Percentiles rank a stretch among this genome's conserved stretches.
Evolutionary conservation across 2,797 vertebrate genomes (phyloP).

Genomic region (Babyrousa celebensis): DNA sequence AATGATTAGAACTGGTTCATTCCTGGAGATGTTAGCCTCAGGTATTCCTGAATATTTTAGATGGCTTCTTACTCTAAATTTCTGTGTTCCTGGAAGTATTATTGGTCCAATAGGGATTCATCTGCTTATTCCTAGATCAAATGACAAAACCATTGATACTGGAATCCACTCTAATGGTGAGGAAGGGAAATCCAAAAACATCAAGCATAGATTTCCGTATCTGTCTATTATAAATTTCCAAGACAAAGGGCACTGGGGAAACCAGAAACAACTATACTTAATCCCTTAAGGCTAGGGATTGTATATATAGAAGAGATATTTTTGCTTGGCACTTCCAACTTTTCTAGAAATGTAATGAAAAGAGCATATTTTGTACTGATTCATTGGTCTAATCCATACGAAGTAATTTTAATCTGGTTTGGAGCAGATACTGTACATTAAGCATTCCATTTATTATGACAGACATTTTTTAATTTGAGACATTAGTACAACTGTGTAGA

Average conservation of each 20-base stretch:
- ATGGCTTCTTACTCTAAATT: background rate
- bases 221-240: background rate
- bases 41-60: background rate
- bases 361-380: background rate
- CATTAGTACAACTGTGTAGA: background rate
- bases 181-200: background rate
- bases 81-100: conserved; percentile 19
- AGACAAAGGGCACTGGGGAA: background rate
- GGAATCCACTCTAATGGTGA: background rate
- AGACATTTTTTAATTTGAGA: background rate
- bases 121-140: background rate
- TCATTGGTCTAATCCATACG: background rate
- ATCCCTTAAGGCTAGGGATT: background rate
- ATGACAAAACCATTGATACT: background rate
- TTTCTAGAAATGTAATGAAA: background rate
- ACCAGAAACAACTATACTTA: background rate
- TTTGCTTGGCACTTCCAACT: background rate
- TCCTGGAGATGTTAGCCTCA: background rate
- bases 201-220: background rate
- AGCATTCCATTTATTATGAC: background rate
- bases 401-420: conserved; percentile 8
- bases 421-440: background rate
- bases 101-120: background rate
- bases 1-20: background rate
- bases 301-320: background rate